Conservation (phyloP, 2,797 vertebrate species). For the Alexandromys oeconomus region DNA sequence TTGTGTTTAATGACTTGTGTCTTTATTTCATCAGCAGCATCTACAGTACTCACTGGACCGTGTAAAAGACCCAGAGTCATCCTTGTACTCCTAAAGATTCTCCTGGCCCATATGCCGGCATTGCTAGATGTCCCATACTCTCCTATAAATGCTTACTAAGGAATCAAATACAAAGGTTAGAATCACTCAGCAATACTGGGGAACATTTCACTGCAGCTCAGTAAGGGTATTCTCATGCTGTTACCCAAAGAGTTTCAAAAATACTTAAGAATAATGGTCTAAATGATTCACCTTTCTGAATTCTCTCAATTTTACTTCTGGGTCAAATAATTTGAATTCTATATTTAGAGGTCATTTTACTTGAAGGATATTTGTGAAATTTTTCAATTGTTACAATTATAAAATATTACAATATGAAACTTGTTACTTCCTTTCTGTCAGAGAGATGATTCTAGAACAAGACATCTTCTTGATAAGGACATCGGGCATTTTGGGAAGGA, state of each 20-base stretch:
- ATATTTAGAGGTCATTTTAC: constrained; percentile 2
- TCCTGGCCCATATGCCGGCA: neutral
- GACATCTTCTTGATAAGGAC: neutral
- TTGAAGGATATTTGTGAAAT: neutral
- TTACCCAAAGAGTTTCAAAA: neutral
- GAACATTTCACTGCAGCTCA: neutral
- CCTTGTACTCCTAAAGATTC: neutral
- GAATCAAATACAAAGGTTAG: neutral
- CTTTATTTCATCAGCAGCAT: neutral
- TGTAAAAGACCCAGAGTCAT: neutral
- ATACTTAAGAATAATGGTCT: neutral
- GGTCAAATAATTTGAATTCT: constrained; percentile 3
- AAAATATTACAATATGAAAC: neutral
- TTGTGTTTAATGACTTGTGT: neutral
- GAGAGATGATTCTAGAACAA: constrained; percentile 6
- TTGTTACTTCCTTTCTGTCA: neutral
- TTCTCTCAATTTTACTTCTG: constrained; percentile 51
- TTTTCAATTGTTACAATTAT: neutral
- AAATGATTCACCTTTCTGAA: neutral
- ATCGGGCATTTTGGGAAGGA: neutral
- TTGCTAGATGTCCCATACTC: neutral
- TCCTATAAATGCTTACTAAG: constrained; percentile 8
- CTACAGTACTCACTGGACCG: neutral
- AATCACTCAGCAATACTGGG: neutral
- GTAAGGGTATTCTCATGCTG: neutral